Evolutionary conservation across 2,113 vertebrate species (phyloP), one percentile per base, ranked within the genome.

Genomic region (Micromys minutus): DNA sequence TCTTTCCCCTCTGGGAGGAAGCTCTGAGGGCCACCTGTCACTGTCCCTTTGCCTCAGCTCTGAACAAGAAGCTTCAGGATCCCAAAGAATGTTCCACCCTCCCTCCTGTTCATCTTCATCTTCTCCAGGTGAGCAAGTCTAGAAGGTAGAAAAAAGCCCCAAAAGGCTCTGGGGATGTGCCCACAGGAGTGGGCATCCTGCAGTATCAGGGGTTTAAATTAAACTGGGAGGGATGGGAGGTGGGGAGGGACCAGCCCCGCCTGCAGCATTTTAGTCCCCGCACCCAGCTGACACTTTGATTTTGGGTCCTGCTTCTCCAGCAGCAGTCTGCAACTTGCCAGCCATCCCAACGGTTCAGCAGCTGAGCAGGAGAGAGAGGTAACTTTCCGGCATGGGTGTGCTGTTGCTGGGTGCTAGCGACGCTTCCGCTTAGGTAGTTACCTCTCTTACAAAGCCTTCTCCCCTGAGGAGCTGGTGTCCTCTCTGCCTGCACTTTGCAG

Each of bases 161-260:
- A 88, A 81, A 42, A 77, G 89, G 75, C 31, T 89, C 94, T 91
- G 80, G 0, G 97, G 94, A 47, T 52, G 87, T 91, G 5, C 87
- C 93, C 96, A 2, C 97, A 88, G 97, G 97, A 96, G 77, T 96
- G 95, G 97, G 95, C 81, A 95, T 97, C 97, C 97, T 98, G 98
- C 98, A 97, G 98, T 97, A 98, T 97, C 97, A 98, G 98, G 97
- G 96, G 95, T 98, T 98, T 98, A 47, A 94, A 97, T 98, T 71
- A 93, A 97, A 59, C 59, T 0, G 36, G 80, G 79, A 91, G 94
- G 76, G 6, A 45, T 85, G 79, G 80, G 77, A 93, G 76, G 19
- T 61, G 87, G 75, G 84, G 77, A 29, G 42, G 57, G 65, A 74
- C 87, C 90, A n/a, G 90, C 86, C 93, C 61, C 7, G 87, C 93